phyloP scores from a whole-genome alignment of 2,797 vertebrate genomes.

The Chaetophractus vellerosus region DNA sequence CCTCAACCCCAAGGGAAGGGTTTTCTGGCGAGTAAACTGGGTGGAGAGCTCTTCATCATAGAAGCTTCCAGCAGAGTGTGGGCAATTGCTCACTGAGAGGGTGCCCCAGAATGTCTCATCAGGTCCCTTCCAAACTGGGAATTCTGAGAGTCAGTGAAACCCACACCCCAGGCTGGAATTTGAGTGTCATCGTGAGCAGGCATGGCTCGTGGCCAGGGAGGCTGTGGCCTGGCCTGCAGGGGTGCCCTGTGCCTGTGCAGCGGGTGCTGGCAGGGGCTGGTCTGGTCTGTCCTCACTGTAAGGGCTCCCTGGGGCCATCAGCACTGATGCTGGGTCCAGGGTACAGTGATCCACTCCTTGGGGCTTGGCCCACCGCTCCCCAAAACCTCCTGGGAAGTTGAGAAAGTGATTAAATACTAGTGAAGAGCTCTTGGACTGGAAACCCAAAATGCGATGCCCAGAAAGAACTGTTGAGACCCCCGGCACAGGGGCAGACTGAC shows the following conservation, averaged over 20 bases:
- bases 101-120: not conserved
- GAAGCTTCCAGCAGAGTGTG: no score
- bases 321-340: no score
- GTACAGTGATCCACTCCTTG: no score
- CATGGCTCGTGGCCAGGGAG: no score
- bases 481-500: no score
- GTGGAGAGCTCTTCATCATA: not conserved
- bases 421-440: not conserved
- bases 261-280: not conserved
- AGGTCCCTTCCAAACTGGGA: not conserved
- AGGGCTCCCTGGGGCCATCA: not conserved
- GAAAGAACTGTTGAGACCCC: no score
- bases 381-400: not conserved
- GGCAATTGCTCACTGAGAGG: not conserved
- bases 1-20: not conserved
- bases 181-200: fast-evolving
- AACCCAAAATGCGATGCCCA: not conserved
- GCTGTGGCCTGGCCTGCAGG: no score
- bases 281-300: not conserved
- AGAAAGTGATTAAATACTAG: not conserved
- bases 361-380: not conserved
- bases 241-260: not conserved
- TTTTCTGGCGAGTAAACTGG: not conserved
- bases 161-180: not conserved
- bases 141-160: not conserved